Evolutionary conservation across 2,888 invertebrate species (phyloP).

Genomic region (Drosophila glabriapex): DNA sequence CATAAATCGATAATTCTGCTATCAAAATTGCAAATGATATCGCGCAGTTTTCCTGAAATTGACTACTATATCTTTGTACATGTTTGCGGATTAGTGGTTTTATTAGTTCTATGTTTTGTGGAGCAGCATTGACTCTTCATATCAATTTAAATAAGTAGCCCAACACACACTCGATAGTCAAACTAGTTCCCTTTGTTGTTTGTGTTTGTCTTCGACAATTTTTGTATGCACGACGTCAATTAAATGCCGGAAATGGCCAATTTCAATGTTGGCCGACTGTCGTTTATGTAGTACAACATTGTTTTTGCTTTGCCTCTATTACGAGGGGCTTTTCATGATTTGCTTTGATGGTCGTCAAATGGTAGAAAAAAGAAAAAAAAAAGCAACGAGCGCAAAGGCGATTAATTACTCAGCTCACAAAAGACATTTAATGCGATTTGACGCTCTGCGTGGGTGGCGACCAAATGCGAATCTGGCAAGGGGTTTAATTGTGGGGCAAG

Average conservation of each 20-base stretch:
- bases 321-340: slow-evolving; percentile 71
- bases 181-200: slow-evolving; percentile 57
- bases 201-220: slow-evolving; percentile 58
- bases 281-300: slow-evolving; percentile 8
- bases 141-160: slow-evolving; percentile 26
- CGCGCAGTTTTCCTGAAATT: background rate
- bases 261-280: slow-evolving; percentile 67
- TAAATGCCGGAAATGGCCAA: slow-evolving; percentile 77
- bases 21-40: background rate
- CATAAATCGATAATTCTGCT: background rate
- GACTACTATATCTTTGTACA: background rate
- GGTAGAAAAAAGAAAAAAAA: slow-evolving; percentile 21
- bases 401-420: slow-evolving; percentile 74
- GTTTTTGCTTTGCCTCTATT: slow-evolving; percentile 54
- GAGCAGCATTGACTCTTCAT: slow-evolving; percentile 21
- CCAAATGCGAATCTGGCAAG: slow-evolving; percentile 22
- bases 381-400: slow-evolving; percentile 55
- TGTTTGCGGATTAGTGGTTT: background rate
- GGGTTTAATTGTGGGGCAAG: slow-evolving; percentile 59
- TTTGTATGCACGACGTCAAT: slow-evolving; percentile 68
- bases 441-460: slow-evolving; percentile 48
- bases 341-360: slow-evolving; percentile 72
- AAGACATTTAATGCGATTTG: slow-evolving; percentile 69
- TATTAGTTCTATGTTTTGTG: slow-evolving; percentile 7
- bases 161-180: slow-evolving; percentile 26